phyloP scores from a whole-genome alignment of 2,797 vertebrate species.

The Eidolon dupreanum region DNA sequence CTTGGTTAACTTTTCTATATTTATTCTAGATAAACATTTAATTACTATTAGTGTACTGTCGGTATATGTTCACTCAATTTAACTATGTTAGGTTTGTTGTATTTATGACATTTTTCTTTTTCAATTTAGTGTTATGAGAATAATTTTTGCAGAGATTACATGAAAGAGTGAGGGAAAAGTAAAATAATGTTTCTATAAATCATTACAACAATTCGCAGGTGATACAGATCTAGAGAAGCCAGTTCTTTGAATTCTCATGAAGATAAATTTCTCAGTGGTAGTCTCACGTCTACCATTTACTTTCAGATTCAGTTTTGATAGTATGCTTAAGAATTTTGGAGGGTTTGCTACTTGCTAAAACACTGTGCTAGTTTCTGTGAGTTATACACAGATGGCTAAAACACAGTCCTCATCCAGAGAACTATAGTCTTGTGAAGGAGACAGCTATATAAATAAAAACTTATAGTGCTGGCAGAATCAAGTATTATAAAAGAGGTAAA shows the following conservation, averaged over 20 bases:
- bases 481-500: not conserved
- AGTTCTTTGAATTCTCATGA: not conserved
- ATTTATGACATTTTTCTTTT: constrained; percentile 11
- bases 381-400: not conserved
- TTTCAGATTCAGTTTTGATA: constrained; percentile 6
- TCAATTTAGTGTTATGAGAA: not conserved
- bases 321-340: constrained; percentile 33
- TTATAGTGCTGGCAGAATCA: not conserved
- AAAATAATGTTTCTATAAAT: not conserved
- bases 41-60: not conserved
- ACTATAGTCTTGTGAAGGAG: not conserved
- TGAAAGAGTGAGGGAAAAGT: constrained; percentile 14
- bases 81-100: not conserved
- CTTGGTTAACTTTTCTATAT: constrained; percentile 29
- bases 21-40: not conserved
- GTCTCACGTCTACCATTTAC: not conserved
- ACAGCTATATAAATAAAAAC: not conserved
- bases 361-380: not conserved
- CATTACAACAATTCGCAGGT: not conserved
- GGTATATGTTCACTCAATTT: not conserved
- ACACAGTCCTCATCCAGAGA: not conserved
- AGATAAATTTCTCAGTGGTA: constrained; percentile 16
- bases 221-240: not conserved
- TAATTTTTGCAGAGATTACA: constrained; percentile 42
- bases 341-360: not conserved